phyloP scores from a whole-genome alignment of 2,113 vertebrate genomes.

The Phodopus roborovskii region DNA sequence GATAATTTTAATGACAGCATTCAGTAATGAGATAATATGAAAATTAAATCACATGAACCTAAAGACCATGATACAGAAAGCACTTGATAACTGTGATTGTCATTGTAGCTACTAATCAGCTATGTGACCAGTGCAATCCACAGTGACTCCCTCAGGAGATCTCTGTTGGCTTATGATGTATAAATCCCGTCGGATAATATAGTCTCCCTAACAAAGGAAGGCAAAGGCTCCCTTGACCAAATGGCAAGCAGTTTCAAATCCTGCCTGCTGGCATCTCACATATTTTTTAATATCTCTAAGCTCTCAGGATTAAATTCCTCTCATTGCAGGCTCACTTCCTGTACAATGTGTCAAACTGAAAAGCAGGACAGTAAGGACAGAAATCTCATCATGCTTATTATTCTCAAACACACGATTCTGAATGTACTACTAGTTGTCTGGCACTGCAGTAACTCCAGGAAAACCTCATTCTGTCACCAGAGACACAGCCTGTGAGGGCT shows the following conservation, averaged over 20 bases:
- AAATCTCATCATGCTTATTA: conserved; percentile 58
- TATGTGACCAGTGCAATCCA: background rate
- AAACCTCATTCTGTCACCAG: conserved; percentile 87
- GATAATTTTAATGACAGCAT: background rate
- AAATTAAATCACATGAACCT: background rate
- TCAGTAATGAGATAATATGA: background rate
- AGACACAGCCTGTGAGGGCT: conserved; percentile 78
- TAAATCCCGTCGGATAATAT: conserved; percentile 7
- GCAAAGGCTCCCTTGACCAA: conserved; percentile 46
- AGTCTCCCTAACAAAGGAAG: conserved; percentile 47
- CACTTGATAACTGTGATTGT: background rate
- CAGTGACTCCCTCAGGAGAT: background rate
- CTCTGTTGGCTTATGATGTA: background rate
- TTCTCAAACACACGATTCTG: conserved; percentile 56
- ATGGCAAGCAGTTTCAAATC: conserved; percentile 51
- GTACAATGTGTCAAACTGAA: conserved; percentile 42
- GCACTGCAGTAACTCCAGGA: conserved; percentile 77
- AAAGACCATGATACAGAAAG: background rate
- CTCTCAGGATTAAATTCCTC: conserved; percentile 16
- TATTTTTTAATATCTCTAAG: conserved; percentile 63
- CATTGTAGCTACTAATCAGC: background rate
- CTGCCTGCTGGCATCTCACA: background rate
- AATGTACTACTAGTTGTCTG: conserved; percentile 65
- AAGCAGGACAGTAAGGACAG: conserved; percentile 2
- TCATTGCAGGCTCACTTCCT: background rate